phyloP scores from a whole-genome alignment of 2,113 vertebrate species.

The Ancistrus triradiatus region DNA sequence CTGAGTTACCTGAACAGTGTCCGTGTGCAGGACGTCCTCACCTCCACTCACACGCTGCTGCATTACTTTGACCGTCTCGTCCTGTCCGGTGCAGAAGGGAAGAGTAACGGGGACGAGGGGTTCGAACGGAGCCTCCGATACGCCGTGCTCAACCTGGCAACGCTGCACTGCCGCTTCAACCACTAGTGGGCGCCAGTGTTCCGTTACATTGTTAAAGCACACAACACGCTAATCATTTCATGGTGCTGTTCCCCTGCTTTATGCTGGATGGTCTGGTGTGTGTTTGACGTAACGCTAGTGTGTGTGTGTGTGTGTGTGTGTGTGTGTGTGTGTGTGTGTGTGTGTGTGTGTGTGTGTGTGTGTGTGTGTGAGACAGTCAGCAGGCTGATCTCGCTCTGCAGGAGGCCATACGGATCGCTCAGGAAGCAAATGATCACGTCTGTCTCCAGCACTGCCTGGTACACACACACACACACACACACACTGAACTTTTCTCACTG shows the following conservation, averaged over 20 bases:
- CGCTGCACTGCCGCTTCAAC: slow-evolving; percentile 92
- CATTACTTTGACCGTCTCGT: slow-evolving; percentile 97
- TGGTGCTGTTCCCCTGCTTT: too few species aligned
- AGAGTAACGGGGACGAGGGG: slow-evolving; percentile 94
- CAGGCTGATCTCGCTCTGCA: slow-evolving; percentile 94
- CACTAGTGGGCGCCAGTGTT: slow-evolving; percentile 80
- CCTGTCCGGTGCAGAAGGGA: slow-evolving; percentile 86
- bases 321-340: too few species aligned
- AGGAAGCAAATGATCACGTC: slow-evolving; percentile 92
- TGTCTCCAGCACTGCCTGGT: slow-evolving; percentile 97
- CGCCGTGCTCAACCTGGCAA: slow-evolving; percentile 88
- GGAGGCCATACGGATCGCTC: slow-evolving; percentile 94
- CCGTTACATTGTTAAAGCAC: not conserved
- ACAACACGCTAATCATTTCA: not conserved
- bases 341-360: too few species aligned
- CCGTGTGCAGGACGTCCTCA: slow-evolving; percentile 94
- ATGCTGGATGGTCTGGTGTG: too few species aligned
- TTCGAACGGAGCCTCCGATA: slow-evolving; percentile 89
- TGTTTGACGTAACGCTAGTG: too few species aligned
- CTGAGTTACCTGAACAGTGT: slow-evolving; percentile 94
- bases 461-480: too few species aligned
- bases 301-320: too few species aligned
- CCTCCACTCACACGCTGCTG: slow-evolving; percentile 89
- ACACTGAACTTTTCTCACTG: too few species aligned
- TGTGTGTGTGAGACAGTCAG: too few species aligned